Base-by-base conservation (phyloP, 2,888 invertebrate species). In the Cacoxenus indagator region DNA sequence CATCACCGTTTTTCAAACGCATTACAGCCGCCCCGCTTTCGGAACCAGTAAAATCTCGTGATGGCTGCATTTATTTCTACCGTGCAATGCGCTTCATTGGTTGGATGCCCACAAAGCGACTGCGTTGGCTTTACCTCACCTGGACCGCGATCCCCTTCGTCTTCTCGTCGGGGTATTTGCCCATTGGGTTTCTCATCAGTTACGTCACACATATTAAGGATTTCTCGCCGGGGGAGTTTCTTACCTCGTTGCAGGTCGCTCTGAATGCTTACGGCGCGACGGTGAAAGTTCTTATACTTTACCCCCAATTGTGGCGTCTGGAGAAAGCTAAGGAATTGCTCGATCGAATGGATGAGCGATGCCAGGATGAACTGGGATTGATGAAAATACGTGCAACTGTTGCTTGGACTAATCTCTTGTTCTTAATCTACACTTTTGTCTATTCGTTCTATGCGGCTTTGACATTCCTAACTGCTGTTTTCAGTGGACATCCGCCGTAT, bases 181-280 rank as follows among this genome's bases (percentile, higher is more conserved):
- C 82, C 0, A 29, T 84, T 2, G 72, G 72, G 0, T 78, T 81
- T 11, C 68, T 78, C 0, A 70, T 72, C 19, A 82, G 78, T 65
- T 83, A 78, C 14, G 64, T 75, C 22, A 76, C 72, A 1, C 71
- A 75, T 27, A 75, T 78, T 3, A 78, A 73, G 29, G 24, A 66
- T n/a, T 83, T 84, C 48, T 59, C 73, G 8, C 78, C 82, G 0
- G 77, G 78, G 4, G 77, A 78, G 37, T 83, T 84, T 24, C 72
- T 84, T 0, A 81, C 85, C 8, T 84, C 84, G 1, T 70, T 84
- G 29, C 82, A 83, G 68, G 75, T 76, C 19, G 74, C 76, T 69
- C 65, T 85, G 22, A 85, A 84, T 59, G 75, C 75, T 0, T 73
- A 75, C 5, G 83, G 84, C 1, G 77, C 78, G 17, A 76, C 76